phyloP scores from a whole-genome alignment of 1,140 invertebrate genomes.

The Lepidurus packardi region DNA sequence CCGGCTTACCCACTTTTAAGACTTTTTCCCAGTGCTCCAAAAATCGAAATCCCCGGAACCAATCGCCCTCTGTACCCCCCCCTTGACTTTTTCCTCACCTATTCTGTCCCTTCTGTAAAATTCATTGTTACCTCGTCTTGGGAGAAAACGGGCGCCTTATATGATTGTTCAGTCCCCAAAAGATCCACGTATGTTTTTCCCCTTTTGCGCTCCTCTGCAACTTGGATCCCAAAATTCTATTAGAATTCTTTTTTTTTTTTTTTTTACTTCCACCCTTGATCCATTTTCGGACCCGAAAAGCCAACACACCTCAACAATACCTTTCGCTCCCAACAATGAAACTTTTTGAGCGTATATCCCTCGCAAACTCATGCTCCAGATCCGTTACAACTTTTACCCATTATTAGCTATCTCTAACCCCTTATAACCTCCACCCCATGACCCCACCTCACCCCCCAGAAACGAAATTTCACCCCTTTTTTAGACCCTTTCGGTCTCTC shows the following conservation, averaged over 20 bases:
- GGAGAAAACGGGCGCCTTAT: not conserved
- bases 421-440: not conserved
- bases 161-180: not conserved
- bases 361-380: slow-evolving; percentile 9
- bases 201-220: not conserved
- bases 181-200: not conserved
- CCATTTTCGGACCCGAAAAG: slow-evolving; percentile 8
- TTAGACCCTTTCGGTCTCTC: not conserved
- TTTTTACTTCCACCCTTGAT: slow-evolving; percentile 15
- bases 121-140: slow-evolving; percentile 13
- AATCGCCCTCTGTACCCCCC: slow-evolving; percentile 23
- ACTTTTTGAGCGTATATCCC: not conserved
- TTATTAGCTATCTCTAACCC: slow-evolving; percentile 7
- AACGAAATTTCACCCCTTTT: not conserved
- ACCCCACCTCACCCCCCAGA: not conserved
- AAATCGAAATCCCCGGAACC: slow-evolving; percentile 28
- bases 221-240: not conserved
- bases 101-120: not conserved
- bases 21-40: not conserved
- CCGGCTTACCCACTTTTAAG: not conserved
- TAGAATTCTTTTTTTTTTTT: not conserved
- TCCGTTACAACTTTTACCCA: slow-evolving; percentile 19
- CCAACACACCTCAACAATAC: slow-evolving; percentile 21
- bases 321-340: not conserved
- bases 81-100: not conserved